Evolutionary conservation across 92 coral and sea anemone species (phyloP).

Genomic region (Phenganax marumi): DNA sequence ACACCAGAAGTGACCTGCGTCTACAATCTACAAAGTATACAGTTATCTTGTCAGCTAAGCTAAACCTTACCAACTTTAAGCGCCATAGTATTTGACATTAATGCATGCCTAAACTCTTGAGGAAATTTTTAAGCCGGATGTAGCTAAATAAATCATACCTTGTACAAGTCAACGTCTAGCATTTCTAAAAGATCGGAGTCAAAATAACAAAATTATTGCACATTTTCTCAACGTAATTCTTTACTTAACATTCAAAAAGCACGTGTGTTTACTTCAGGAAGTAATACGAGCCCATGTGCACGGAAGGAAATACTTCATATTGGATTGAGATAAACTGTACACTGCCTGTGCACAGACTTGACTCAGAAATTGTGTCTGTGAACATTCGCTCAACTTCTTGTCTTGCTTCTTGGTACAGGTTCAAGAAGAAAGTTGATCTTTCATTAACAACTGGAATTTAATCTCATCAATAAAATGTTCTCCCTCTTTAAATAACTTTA

Average conservation of each 20-base stretch:
- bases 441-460: slow-evolving; percentile 3
- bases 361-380: too few relatives aligned
- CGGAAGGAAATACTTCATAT: not conserved
- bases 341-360: too few relatives aligned
- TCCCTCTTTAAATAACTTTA: slow-evolving; percentile 13
- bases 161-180: slow-evolving; percentile 33
- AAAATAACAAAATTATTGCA: not conserved
- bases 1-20: slow-evolving; percentile 86
- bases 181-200: not conserved
- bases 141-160: not conserved
- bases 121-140: not conserved
- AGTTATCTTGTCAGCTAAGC: not conserved
- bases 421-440: not conserved
- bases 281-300: not conserved
- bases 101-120: not conserved
- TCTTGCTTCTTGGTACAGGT: too few relatives aligned
- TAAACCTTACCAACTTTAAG: not conserved
- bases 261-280: not conserved
- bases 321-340: not conserved
- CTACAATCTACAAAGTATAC: slow-evolving; percentile 54
- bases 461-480: not conserved
- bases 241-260: not conserved
- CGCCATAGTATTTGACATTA: not conserved
- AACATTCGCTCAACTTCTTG: too few relatives aligned
- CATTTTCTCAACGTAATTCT: not conserved